Conservation (phyloP, 1,140 invertebrate genomes). For the Gonioctena quinquepunctata region DNA sequence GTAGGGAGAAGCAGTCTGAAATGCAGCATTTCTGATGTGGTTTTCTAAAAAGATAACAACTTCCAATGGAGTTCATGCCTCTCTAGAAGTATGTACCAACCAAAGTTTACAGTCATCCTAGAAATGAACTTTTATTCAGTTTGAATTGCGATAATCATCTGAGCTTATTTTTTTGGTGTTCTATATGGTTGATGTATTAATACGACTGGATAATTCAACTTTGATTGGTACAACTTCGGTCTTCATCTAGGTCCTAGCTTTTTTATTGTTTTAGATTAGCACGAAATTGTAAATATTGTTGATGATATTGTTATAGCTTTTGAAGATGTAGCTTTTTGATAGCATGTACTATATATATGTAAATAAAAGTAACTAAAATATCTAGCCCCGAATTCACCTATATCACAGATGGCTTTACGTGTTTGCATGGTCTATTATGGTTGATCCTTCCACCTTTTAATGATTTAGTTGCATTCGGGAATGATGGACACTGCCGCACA, state of each 20-base stretch:
- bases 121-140: no score
- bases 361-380: background rate
- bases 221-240: background rate
- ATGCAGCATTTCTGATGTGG: no score
- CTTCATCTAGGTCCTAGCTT: conserved; percentile 6
- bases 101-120: no score
- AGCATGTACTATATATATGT: background rate
- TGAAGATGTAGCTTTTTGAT: conserved; percentile 1
- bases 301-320: conserved; percentile 5
- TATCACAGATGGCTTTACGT: conserved; percentile 41
- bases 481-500: conserved; percentile 48
- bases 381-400: conserved; percentile 30
- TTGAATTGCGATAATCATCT: no score
- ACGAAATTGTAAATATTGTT: conserved; percentile 13
- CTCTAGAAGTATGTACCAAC: no score
- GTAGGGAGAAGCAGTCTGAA: no score
- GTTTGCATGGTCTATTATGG: conserved; percentile 30
- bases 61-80: no score
- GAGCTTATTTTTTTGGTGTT: no score
- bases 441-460: background rate
- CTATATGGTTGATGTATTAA: no score
- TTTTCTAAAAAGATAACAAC: no score
- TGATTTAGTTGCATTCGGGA: conserved; percentile 32
- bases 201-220: no score
- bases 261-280: conserved; percentile 14